phyloP scores from a whole-genome alignment of 2,113 vertebrate species.

The Pseudopodoces humilis region DNA sequence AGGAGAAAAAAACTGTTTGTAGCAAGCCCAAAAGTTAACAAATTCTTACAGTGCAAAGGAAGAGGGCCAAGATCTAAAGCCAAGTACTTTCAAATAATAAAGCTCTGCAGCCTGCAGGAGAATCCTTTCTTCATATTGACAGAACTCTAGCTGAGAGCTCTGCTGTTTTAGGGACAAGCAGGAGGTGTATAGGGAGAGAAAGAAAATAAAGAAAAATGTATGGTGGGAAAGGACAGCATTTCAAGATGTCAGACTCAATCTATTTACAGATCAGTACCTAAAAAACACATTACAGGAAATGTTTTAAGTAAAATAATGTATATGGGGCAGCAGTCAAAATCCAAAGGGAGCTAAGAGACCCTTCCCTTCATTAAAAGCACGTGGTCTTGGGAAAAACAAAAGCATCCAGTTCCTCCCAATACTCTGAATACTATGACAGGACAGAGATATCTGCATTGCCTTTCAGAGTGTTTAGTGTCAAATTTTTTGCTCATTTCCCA shows the following conservation, averaged over 20 bases:
- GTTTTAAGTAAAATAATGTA: background rate
- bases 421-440: background rate
- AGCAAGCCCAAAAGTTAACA: background rate
- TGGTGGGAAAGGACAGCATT: background rate
- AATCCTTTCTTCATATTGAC: background rate
- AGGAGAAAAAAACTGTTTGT: background rate
- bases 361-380: background rate
- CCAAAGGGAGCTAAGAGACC: background rate
- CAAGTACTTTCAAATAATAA: background rate
- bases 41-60: background rate
- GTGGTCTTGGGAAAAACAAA: background rate
- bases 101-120: background rate
- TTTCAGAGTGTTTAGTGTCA: background rate
- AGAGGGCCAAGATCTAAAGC: background rate
- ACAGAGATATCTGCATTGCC: background rate
- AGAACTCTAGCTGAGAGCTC: background rate
- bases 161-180: background rate
- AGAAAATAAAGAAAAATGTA: background rate
- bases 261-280: background rate
- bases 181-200: accelerated
- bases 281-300: background rate
- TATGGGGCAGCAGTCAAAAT: background rate
- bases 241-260: background rate
- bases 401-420: background rate
- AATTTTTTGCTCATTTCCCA: background rate